Evolutionary conservation across 2,888 invertebrate species (phyloP).

Genomic region (Callyntrura sp.): DNA sequence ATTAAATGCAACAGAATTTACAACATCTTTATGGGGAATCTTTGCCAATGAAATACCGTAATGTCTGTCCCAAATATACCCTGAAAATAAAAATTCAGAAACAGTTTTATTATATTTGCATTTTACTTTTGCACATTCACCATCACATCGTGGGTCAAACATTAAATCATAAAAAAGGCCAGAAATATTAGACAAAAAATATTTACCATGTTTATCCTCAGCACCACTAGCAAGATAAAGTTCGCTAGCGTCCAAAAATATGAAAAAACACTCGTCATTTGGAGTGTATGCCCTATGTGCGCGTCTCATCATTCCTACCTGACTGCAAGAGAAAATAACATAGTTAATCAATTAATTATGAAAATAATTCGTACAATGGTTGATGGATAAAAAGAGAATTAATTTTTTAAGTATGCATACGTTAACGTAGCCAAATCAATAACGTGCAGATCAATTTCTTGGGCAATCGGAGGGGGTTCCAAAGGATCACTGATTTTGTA

Average conservation of each 20-base stretch:
- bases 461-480: conserved; percentile 93
- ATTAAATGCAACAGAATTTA: conserved; percentile 94
- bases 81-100: conserved; percentile 29
- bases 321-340: conserved; percentile 60
- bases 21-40: conserved; percentile 92
- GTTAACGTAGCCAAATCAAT: conserved; percentile 92
- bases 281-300: conserved; percentile 94
- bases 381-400: neutral
- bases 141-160: no score
- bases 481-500: conserved; percentile 91
- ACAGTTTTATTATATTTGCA: conserved; percentile 42
- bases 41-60: conserved; percentile 92
- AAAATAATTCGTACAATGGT: neutral
- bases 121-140: no score
- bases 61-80: conserved; percentile 91
- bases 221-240: conserved; percentile 95
- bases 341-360: neutral
- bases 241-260: conserved; percentile 93
- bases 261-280: conserved; percentile 94
- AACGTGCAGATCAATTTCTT: conserved; percentile 95
- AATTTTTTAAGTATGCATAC: conserved; percentile 85
- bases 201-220: conserved; percentile 92
- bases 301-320: conserved; percentile 91
- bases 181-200: neutral
- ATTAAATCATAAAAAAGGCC: no score